Conservation (phyloP, 1,140 invertebrate species). For the Mylabris phalerata region DNA sequence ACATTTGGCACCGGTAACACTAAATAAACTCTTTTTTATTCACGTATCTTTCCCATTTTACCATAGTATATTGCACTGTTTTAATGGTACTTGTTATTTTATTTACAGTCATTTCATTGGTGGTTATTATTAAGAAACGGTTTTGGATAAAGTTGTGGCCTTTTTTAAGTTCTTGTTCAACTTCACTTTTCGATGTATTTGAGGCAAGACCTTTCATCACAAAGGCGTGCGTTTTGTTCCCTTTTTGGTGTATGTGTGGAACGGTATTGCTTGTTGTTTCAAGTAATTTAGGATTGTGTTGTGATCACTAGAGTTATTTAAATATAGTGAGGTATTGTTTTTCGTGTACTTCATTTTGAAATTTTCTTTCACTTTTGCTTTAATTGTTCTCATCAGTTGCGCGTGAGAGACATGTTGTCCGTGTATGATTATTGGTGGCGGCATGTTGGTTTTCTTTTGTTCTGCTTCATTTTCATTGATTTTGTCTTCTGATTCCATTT, state of each 20-base stretch:
- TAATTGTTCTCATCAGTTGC: not conserved
- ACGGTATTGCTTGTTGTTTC: not conserved
- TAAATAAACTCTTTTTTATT: conserved; percentile 28
- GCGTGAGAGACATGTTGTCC: not conserved
- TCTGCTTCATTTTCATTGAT: too few relatives aligned
- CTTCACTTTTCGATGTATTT: not conserved
- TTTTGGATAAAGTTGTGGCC: not conserved
- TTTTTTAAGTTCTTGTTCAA: not conserved
- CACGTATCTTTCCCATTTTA: conserved; percentile 25
- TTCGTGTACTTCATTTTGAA: not conserved
- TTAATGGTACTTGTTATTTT: not conserved
- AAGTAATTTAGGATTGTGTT: not conserved
- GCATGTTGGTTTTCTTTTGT: too few relatives aligned
- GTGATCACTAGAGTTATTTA: too few relatives aligned
- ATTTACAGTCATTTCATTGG: not conserved
- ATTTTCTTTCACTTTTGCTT: not conserved
- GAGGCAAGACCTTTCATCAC: not conserved
- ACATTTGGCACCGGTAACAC: conserved; percentile 39
- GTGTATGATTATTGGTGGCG: not conserved
- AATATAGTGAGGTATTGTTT: not conserved
- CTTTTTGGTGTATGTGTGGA: not conserved
- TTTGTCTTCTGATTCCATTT: too few relatives aligned
- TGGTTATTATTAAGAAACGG: conserved; percentile 4
- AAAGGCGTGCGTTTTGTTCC: not conserved
- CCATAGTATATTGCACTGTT: not conserved